Evolutionary conservation across 2,888 invertebrate species (phyloP).

Genomic region (Frankliniella intonsa): DNA sequence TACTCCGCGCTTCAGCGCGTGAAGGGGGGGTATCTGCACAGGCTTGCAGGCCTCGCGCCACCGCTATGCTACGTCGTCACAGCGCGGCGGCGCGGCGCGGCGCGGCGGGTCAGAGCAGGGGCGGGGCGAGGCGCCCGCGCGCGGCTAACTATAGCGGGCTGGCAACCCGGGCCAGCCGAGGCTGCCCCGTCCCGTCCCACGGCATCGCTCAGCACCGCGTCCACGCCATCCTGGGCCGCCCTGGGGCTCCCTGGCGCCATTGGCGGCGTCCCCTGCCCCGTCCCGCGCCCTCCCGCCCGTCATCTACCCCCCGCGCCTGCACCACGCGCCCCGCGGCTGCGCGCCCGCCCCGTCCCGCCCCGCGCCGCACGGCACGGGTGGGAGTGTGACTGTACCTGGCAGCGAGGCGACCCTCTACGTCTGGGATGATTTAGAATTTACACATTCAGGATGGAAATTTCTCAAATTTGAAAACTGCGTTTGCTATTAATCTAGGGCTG

Average conservation of each 20-base stretch:
- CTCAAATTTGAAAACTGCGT: too few species aligned
- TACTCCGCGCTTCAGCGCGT: neutral
- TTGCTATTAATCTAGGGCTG: too few species aligned
- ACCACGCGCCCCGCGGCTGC: neutral
- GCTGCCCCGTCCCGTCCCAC: neutral
- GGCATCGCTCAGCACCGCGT: neutral
- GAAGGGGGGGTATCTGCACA: neutral
- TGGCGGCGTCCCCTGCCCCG: too few species aligned
- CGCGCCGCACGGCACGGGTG: too few species aligned
- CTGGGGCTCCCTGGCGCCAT: too few species aligned
- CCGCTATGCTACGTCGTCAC: neutral
- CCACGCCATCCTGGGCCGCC: neutral
- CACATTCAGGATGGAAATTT: too few species aligned
- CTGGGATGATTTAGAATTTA: too few species aligned
- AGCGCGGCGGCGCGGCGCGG: neutral
- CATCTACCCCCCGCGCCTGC: neutral
- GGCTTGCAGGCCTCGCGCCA: neutral
- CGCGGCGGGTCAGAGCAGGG: neutral
- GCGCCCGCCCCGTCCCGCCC: neutral
- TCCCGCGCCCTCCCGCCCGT: too few species aligned
- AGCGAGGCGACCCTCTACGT: too few species aligned
- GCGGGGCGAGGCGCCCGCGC: neutral
- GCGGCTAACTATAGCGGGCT: conserved; percentile 21
- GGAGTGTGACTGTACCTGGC: too few species aligned
- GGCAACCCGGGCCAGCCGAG: neutral